A percentile compares a stretch with the other conserved stretches of the same genome.
These are phyloP conservation scores for Catocala nupta DNA, from an alignment of 2,888 invertebrate genomes.

Conservation along the genomic window DNA sequence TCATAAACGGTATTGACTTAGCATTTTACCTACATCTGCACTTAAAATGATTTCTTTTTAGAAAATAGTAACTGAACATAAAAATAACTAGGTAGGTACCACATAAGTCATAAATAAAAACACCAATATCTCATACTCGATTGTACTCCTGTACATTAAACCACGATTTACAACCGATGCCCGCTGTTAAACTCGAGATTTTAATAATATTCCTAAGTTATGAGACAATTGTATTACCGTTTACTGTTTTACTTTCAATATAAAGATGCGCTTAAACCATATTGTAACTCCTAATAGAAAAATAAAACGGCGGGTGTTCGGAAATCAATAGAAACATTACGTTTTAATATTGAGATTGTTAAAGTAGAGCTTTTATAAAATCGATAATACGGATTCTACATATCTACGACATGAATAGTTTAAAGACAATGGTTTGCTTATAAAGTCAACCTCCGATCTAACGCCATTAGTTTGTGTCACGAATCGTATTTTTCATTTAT, in stretches of 20 bases:
- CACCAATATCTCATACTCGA: conserved; percentile 42
- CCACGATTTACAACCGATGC: conserved; percentile 43
- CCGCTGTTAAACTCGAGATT: conserved; percentile 34
- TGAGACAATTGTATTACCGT: conserved; percentile 27
- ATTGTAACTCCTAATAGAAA: conserved; percentile 17
- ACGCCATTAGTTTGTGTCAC: too few relatives aligned
- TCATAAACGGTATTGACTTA: too few relatives aligned
- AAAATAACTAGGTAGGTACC: too few relatives aligned
- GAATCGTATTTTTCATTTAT: too few relatives aligned
- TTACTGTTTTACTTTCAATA: conserved; percentile 27
- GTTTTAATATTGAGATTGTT: conserved; percentile 9
- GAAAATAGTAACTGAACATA: too few relatives aligned
- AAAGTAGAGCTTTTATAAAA: neutral
- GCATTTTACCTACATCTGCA: too few relatives aligned
- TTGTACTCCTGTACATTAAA: conserved; percentile 48
- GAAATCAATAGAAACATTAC: conserved; percentile 11
- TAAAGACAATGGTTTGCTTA: too few relatives aligned
- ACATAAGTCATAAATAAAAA: conserved; percentile 47
- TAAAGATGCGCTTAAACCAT: conserved; percentile 15
- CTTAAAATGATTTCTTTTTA: too few relatives aligned
- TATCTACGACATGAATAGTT: too few relatives aligned
- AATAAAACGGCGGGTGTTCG: conserved; percentile 26
- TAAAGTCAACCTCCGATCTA: too few relatives aligned
- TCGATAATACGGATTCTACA: neutral
- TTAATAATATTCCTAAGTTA: conserved; percentile 45